phyloP scores from a whole-genome alignment of 2,797 vertebrate species.

The Balearica regulorum region DNA sequence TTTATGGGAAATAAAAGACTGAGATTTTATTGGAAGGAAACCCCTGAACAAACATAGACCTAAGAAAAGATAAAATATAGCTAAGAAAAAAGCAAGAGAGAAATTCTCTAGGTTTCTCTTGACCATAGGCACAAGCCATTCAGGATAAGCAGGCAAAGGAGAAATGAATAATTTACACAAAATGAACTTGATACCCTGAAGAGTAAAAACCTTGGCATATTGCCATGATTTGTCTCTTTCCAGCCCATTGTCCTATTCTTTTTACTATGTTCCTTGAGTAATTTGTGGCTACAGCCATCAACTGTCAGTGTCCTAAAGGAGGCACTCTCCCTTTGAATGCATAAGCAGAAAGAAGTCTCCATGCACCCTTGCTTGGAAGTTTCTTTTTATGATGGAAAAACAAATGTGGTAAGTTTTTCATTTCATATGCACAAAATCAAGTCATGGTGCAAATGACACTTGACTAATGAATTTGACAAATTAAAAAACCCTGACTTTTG shows the following conservation, averaged over 20 bases:
- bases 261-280: neutral
- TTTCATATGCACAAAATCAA: neutral
- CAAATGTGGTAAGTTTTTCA: neutral
- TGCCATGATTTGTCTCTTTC: neutral
- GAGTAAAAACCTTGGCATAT: neutral
- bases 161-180: neutral
- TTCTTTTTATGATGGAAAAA: neutral
- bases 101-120: neutral
- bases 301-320: neutral
- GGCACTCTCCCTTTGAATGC: neutral
- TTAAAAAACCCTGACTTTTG: neutral
- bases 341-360: neutral
- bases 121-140: neutral
- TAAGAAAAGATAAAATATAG: neutral
- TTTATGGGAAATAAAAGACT: neutral
- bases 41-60: neutral
- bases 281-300: neutral
- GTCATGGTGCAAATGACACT: neutral
- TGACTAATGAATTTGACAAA: neutral
- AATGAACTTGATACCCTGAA: neutral
- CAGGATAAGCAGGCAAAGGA: neutral
- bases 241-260: neutral
- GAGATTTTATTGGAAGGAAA: neutral
- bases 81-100: neutral
- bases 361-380: neutral